phyloP scores from a whole-genome alignment of 2,113 vertebrate genomes.

The Hemiprocne comata region DNA sequence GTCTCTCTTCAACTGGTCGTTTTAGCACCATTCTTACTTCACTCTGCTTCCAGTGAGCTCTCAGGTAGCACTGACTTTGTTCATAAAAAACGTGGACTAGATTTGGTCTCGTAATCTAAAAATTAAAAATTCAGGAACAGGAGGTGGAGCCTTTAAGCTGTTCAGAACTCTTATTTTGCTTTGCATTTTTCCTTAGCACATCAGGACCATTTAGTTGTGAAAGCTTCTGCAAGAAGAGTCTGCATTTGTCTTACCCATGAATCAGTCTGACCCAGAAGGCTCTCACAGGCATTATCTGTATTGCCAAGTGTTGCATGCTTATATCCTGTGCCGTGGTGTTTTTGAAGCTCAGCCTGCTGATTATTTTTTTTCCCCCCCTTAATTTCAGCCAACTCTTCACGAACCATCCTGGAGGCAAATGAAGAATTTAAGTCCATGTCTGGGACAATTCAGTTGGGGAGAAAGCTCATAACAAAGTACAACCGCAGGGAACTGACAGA shows the following conservation, averaged over 20 bases:
- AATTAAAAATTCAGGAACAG: background rate
- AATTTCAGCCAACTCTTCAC: constrained; percentile 89
- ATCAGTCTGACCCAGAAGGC: background rate
- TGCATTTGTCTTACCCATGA: background rate
- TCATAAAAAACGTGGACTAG: background rate
- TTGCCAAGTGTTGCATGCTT: background rate
- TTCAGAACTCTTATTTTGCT: background rate
- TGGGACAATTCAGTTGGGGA: constrained; percentile 93
- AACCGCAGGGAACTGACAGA: constrained; percentile 95
- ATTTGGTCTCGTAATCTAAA: background rate
- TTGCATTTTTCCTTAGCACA: background rate
- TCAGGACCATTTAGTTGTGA: background rate
- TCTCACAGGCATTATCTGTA: background rate
- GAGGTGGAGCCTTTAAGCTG: background rate
- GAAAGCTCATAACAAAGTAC: constrained; percentile 97
- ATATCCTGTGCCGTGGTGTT: background rate
- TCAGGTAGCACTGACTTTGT: background rate
- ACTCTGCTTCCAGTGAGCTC: background rate
- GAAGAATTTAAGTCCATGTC: constrained; percentile 98
- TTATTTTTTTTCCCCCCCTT: background rate
- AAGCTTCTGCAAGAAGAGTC: background rate
- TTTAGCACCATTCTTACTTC: background rate
- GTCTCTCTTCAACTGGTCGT: background rate
- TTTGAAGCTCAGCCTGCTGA: background rate
- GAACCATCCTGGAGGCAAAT: constrained; percentile 91